Evolutionary conservation across 2,797 vertebrate genomes (phyloP).

Genomic region (Leptoclinus maculatus): DNA sequence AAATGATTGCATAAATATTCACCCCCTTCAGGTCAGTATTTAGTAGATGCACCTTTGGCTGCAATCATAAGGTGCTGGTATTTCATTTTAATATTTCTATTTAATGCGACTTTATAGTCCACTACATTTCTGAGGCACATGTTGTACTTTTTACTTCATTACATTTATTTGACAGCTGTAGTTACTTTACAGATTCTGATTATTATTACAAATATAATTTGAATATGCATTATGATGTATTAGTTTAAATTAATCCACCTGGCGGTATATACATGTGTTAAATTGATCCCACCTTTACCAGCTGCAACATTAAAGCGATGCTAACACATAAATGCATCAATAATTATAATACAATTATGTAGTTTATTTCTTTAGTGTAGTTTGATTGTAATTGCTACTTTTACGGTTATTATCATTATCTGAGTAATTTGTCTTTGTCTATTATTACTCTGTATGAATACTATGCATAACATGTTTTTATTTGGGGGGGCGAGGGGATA

Average conservation of each 20-base stretch:
- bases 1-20: no score
- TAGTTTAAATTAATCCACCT: not conserved
- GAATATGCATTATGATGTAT: not conserved
- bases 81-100: not conserved
- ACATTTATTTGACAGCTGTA: not conserved
- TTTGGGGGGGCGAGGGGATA: not conserved
- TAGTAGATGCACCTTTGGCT: no score
- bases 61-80: not conserved
- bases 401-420: not conserved
- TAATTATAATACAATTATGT: not conserved
- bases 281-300: not conserved
- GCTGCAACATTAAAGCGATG: not conserved
- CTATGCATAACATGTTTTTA: not conserved
- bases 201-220: not conserved
- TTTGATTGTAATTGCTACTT: not conserved
- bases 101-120: not conserved
- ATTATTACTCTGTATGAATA: not conserved
- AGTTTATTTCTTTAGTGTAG: not conserved
- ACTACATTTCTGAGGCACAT: not conserved
- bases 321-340: not conserved
- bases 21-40: no score
- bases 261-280: not conserved
- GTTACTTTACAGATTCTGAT: not conserved
- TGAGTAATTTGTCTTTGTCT: not conserved
- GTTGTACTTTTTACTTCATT: not conserved